Conservation (phyloP, 30 jellyfish, hydroid and myxozoan genomes). For the Nemopilema nomurai region DNA sequence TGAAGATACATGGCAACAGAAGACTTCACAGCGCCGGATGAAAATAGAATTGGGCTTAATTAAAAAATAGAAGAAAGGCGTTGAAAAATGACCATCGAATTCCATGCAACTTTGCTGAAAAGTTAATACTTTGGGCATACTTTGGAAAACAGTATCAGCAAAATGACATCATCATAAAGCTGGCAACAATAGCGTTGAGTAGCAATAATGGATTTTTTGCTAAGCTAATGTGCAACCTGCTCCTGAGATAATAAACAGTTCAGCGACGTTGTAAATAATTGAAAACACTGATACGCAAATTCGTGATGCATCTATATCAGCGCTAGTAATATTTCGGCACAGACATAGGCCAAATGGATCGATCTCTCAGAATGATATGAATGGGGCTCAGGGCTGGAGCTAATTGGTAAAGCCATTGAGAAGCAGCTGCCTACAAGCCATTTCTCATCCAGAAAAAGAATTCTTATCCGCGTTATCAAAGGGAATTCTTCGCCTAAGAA, state of each 20-base stretch:
- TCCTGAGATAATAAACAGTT: not conserved
- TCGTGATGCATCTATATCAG: not conserved
- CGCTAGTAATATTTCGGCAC: not conserved
- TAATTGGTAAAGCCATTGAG: not conserved
- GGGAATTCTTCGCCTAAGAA: slow-evolving; percentile 24
- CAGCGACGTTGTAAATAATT: not conserved
- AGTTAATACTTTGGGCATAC: too few relatives aligned
- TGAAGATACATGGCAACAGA: too few relatives aligned
- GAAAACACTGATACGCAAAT: not conserved
- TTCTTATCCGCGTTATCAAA: slow-evolving; percentile 11
- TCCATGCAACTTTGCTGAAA: not conserved
- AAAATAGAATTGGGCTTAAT: too few relatives aligned
- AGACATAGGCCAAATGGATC: not conserved
- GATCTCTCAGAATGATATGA: not conserved
- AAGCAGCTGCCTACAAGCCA: slow-evolving; percentile 31
- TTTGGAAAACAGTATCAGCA: too few relatives aligned
- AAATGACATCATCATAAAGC: too few relatives aligned
- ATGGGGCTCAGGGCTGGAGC: not conserved
- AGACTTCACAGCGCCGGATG: too few relatives aligned
- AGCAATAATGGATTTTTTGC: not conserved
- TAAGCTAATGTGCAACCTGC: not conserved
- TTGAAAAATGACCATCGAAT: too few relatives aligned
- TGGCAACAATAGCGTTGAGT: too few relatives aligned
- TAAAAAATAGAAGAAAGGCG: too few relatives aligned
- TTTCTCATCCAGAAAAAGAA: slow-evolving; percentile 22